These are phyloP conservation scores for Lates japonicus DNA, from an alignment of 2,797 vertebrate genomes.

Conservation along the genomic window DNA sequence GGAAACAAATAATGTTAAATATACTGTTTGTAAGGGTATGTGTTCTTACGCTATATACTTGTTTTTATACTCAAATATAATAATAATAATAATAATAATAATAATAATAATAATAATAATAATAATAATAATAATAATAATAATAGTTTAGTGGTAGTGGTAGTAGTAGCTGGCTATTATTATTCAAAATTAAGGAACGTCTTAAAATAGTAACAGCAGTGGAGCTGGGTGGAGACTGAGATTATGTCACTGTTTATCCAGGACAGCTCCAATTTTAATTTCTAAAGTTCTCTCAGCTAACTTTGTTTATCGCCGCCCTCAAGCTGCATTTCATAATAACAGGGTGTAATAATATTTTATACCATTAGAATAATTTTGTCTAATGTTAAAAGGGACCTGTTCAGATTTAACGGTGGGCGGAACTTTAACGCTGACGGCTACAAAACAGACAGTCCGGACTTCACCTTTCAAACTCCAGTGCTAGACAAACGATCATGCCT, in stretches of 20 bases:
- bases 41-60: no score
- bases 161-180: not conserved
- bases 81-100: no score
- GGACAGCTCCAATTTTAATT: not conserved
- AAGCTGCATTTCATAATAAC: no score
- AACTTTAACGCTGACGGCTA: slow-evolving; percentile 43
- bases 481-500: slow-evolving; percentile 56
- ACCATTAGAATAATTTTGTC: not conserved
- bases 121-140: no score
- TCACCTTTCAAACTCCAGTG: slow-evolving; percentile 69
- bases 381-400: not conserved
- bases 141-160: no score
- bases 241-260: not conserved
- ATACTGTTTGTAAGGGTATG: no score
- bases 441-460: slow-evolving; percentile 59
- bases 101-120: no score
- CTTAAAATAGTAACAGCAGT: not conserved
- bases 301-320: not conserved
- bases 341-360: no score
- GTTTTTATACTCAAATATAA: not conserved
- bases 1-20: no score
- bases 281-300: not conserved
- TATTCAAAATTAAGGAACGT: not conserved
- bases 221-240: not conserved
- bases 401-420: slow-evolving; percentile 52